phyloP scores from a whole-genome alignment of 1,140 invertebrate species.

The Tetragnatha versicolor region DNA sequence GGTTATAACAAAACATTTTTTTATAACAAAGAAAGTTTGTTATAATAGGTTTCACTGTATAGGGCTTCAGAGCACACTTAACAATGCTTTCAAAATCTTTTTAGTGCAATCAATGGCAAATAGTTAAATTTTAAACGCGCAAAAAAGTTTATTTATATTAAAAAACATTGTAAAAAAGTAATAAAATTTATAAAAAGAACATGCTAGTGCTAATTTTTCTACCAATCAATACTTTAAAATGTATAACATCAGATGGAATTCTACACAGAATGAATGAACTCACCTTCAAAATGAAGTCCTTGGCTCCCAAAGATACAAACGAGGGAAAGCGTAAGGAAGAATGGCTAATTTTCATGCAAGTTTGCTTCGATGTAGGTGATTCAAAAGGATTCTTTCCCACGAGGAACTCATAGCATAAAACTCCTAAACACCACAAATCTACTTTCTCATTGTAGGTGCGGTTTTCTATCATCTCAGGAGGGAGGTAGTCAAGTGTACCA shows the following conservation, averaged over 20 bases:
- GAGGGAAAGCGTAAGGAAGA: slow-evolving; percentile 79
- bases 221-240: neutral
- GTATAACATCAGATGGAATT: neutral
- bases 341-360: slow-evolving; percentile 81
- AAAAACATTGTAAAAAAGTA: neutral
- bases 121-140: neutral
- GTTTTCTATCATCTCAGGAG: slow-evolving; percentile 88
- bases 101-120: neutral
- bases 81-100: neutral
- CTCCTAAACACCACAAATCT: slow-evolving; percentile 91
- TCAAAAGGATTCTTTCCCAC: slow-evolving; percentile 93
- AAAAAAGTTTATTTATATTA: neutral
- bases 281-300: slow-evolving; percentile 86
- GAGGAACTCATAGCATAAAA: slow-evolving; percentile 94
- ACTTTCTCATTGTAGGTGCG: slow-evolving; percentile 77
- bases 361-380: slow-evolving; percentile 75
- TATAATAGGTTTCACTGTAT: too few relatives aligned
- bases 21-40: too few relatives aligned
- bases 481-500: slow-evolving; percentile 91
- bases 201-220: neutral
- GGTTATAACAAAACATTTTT: too few relatives aligned
- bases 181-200: neutral
- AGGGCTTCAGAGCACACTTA: too few relatives aligned
- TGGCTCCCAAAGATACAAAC: slow-evolving; percentile 75
- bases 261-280: slow-evolving; percentile 4